Evolutionary conservation across 2,113 vertebrate species (phyloP), one percentile per base, ranked within the genome.

Genomic region (Anser cygnoides): DNA sequence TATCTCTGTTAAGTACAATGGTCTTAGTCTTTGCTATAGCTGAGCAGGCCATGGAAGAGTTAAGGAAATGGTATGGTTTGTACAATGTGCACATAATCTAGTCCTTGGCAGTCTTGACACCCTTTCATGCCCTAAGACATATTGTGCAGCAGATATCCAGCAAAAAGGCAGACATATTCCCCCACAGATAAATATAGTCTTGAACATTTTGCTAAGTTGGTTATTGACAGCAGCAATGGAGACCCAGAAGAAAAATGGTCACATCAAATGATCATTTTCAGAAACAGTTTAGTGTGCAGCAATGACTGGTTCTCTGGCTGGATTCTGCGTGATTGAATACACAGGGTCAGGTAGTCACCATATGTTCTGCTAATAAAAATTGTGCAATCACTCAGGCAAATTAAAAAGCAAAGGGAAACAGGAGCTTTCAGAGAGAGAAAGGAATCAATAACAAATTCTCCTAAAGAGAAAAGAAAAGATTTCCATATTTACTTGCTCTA

Each of bases 181-280:
- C 70, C 66, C 19, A 73, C 35, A 87, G 66, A 84, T 50, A 83
- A 95, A 78, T 71, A 87, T 7, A 92, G 17, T 31, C 39, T 72
- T 75, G 49, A 43, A 78, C 58, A 93, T 96, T 91, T 86, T 72
- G 49, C n/a, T 93, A 85, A 96, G 58, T 18, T 80, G 54, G 37
- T 39, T 73, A 50, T 43, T 94, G 84, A 77, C 41, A 96, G 54
- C 63, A 92, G 46, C 57, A 92, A 77, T 4, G 63, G 67, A 92
- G 57, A 86, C 26, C 4, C 20, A 35, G 50, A 58, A 87, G 90
- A 55, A 92, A 94, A 92, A 80, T 39, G 4, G 4, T 41, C 37
- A 26, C 63, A 71, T 83, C 41, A 55, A 63, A 65, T 61, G 19
- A 77, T 80, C 50, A 59, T 94, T 95, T 91, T 80, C 46, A 83